These are phyloP conservation scores for Oxyura jamaicensis DNA, from an alignment of 2,113 vertebrate species.

Conservation along the genomic window DNA sequence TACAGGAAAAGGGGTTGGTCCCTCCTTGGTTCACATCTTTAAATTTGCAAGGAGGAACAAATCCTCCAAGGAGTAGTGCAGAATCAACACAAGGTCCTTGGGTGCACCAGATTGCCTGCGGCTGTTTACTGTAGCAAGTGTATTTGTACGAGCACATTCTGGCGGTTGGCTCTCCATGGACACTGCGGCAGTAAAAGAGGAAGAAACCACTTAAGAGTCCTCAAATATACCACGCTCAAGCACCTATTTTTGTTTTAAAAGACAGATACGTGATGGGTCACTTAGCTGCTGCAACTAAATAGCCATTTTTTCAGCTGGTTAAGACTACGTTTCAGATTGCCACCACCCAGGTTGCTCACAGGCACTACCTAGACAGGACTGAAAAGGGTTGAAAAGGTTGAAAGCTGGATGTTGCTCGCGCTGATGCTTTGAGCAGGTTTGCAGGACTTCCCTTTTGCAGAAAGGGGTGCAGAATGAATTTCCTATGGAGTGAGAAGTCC, in stretches of 20 bases:
- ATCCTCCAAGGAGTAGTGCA: background rate
- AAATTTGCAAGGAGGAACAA: background rate
- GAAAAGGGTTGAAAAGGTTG: background rate
- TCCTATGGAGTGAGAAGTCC: background rate
- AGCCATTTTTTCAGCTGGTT: background rate
- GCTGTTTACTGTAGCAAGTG: slow-evolving; percentile 42
- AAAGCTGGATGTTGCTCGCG: background rate
- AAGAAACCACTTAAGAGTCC: background rate
- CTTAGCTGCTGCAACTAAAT: background rate
- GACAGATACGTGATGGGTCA: background rate
- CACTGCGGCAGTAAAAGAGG: background rate
- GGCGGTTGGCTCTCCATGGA: background rate
- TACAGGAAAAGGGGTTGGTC: background rate
- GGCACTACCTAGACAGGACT: background rate
- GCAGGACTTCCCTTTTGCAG: no score
- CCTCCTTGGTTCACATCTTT: background rate
- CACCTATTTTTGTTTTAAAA: background rate
- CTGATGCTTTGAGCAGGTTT: background rate
- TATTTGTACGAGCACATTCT: background rate
- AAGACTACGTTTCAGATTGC: accelerated
- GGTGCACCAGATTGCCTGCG: background rate
- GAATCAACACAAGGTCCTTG: background rate
- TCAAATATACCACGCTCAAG: background rate
- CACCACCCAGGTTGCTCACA: background rate
- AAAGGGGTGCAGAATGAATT: background rate